Evolutionary conservation across 2,113 vertebrate species (phyloP), one percentile per base, ranked within the genome.

Genomic region (Oreochromis tanganicae): DNA sequence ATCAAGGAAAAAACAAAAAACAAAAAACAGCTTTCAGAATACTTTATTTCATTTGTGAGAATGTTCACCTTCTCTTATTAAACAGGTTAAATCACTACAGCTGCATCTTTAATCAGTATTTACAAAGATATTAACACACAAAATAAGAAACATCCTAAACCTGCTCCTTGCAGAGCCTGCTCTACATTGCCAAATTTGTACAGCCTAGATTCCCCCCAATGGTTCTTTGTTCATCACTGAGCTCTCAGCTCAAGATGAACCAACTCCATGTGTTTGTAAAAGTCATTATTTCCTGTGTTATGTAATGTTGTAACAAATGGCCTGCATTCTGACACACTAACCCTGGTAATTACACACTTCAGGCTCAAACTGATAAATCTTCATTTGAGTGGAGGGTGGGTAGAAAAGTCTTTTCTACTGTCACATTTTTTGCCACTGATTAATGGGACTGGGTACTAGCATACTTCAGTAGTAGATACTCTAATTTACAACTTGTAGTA

Each of bases 71-170:
- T 91, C 82, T 94, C 87, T 93, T 93, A 93, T 90, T 95, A 85
- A 95, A 94, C 94, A 94, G 89, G 94, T 95, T 96, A 95, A 95
- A 91, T 91, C 91, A 88, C 96, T 96, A 96, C 92, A 95, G 92
- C 93, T 94, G 95, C 90, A 95, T 96, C 96, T 97, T 91, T 96
- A 94, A 87, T 66, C 54, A 84, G 75, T 97, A 97, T 97, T 96
- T 97, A 97, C 96, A 95, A 87, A 95, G 95, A 97, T 97, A 97
- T 97, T 94, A 95, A 96, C 94, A 96, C 92, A 95, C 87, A 86
- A 82, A 93, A 91, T 91, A 88, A 94, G 90, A 95, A 88, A 94
- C 86, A 90, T 87, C 81, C 86, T 93, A 89, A 94, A 95, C 92
- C 79, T 90, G 95, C 93, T 95, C 94, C 85, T 88, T 93, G 94